Percentiles rank a stretch among this genome's conserved stretches.
Evolutionary conservation across 2,113 vertebrate species (phyloP).

Genomic region (Sinosuthora webbiana): DNA sequence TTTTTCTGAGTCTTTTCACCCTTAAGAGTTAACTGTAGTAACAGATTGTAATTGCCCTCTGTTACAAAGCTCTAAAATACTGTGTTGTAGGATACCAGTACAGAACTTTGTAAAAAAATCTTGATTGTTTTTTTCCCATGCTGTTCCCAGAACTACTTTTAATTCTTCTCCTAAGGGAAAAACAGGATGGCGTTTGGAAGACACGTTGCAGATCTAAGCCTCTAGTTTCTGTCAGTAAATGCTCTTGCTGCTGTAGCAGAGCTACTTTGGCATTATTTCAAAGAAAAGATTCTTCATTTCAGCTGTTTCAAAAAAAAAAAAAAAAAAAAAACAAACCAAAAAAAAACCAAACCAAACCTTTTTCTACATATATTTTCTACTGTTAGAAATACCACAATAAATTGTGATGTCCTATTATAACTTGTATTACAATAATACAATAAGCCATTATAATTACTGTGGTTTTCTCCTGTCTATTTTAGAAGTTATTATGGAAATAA

Average conservation of each 20-base stretch:
- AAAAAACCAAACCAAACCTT: too few species aligned
- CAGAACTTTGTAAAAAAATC: background rate
- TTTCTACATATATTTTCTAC: background rate
- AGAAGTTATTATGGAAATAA: background rate
- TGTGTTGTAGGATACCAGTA: background rate
- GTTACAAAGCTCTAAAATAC: background rate
- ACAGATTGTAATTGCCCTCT: background rate
- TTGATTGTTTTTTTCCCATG: background rate
- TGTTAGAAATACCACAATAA: background rate
- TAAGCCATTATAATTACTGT: background rate
- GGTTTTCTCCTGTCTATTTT: background rate
- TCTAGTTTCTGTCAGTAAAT: background rate
- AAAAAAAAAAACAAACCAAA: too few species aligned
- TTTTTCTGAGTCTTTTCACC: background rate
- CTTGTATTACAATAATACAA: background rate
- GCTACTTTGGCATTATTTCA: background rate
- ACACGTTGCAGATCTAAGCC: background rate
- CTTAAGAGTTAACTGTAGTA: background rate
- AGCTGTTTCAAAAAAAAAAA: background rate
- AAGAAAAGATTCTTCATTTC: background rate
- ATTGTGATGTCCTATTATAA: background rate
- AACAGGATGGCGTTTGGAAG: background rate
- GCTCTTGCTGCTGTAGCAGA: background rate
- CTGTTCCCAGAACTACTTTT: conserved; percentile 1
- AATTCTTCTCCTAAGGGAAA: conserved; percentile 25